phyloP scores from a whole-genome alignment of 2,888 invertebrate genomes.

The Parnassius mnemosyne region DNA sequence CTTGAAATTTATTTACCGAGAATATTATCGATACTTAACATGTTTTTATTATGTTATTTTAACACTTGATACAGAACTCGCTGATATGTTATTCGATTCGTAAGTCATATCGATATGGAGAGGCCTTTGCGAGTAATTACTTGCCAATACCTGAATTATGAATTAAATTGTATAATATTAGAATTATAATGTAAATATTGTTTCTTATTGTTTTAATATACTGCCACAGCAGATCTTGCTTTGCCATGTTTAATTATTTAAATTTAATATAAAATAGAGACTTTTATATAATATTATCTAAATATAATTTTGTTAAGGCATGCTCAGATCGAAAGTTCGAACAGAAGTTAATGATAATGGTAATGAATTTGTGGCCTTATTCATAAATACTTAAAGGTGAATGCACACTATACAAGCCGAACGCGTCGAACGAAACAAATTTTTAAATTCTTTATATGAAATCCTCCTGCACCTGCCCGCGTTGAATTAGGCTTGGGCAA shows the following conservation, averaged over 20 bases:
- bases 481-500: too few relatives aligned
- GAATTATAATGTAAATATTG: constrained; percentile 68
- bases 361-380: too few relatives aligned
- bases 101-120: not conserved
- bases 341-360: too few relatives aligned
- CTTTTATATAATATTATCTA: constrained; percentile 18
- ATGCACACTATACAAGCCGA: too few relatives aligned
- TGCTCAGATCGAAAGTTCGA: not conserved
- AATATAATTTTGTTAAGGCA: constrained; percentile 30
- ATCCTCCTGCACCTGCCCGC: too few relatives aligned
- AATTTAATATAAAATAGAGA: constrained; percentile 26
- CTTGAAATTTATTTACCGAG: too few relatives aligned
- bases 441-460: too few relatives aligned
- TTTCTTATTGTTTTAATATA: constrained; percentile 48
- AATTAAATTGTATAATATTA: constrained; percentile 23
- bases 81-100: not conserved
- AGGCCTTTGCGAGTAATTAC: constrained; percentile 7
- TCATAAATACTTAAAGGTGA: too few relatives aligned
- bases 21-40: too few relatives aligned
- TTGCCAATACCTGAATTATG: constrained; percentile 15
- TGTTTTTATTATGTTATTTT: too few relatives aligned
- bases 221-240: constrained; percentile 38
- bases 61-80: too few relatives aligned
- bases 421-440: too few relatives aligned
- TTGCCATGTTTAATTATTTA: constrained; percentile 55